Evolutionary conservation across 2,797 vertebrate species (phyloP), one percentile per base, ranked within the genome.

Genomic region (Typhlichthys eigenmanni): DNA sequence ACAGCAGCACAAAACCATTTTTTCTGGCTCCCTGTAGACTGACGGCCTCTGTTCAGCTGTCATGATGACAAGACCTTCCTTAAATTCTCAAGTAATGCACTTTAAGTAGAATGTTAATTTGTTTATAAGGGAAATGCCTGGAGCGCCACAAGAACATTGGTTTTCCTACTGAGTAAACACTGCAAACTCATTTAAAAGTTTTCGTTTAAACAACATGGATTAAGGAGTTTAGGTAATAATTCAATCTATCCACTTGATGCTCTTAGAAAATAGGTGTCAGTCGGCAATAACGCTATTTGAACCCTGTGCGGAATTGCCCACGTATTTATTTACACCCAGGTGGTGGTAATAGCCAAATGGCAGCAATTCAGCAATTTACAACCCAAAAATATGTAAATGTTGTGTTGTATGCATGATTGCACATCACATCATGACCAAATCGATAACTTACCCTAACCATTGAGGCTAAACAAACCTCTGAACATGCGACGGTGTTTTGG

Each of bases 1-100:
- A 83, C 76, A 67, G 79, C 68, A 58, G 72, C 79, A 86, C 81
- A 72, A 80, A 86, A 80, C 80, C 62, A 57, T 81, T 69, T 4
- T 78, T 66, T 68, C 10, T 66, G 66, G 64, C 77, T 76, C 64
- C 47, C 34, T 74, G 49, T 58, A 51, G 55, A 69, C 66, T 48
- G 75, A 72, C 76, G 62, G 74, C 69, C 60, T 71, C 68, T 45
- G 48, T 85, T 87, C 73, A 76, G 58, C 69, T 73, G 79, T 83
- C 80, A 82, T 77, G 84, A 79, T 14, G 62, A 78, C 77, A 58
- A 76, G 73, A 81, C 72, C 71, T 62, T 81, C 71, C 60, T 72
- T 57, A 56, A 45, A 75, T 80, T 84, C 63, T 80, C 74, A 73
- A 76, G 62, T 52, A 4, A 75, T 75, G 61, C 72, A 80, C 68